Evolutionary conservation across 2,797 vertebrate genomes (phyloP), one percentile per base, ranked within the genome.

Genomic region (Rhynchotus rufescens): DNA sequence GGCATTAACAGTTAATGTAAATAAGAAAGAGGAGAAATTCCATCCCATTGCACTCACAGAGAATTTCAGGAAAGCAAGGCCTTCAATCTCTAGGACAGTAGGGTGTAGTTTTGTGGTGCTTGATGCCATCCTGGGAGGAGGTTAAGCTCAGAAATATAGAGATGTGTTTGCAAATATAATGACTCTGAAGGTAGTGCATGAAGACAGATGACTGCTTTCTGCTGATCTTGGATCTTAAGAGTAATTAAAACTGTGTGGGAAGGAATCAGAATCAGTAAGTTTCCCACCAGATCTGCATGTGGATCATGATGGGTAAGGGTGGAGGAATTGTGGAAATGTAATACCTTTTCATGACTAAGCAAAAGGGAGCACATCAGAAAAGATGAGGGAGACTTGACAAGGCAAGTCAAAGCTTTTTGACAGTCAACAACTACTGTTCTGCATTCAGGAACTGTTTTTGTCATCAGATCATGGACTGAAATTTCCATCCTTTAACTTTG

Each of bases 251-350:
- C 23, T 79, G 0, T 16, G 0, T 65, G 74, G 78, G 36, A 17
- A 68, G 36, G 30, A 40, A 54, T 68, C 30, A 71, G 56, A 64
- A 62, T 42, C 20, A 57, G 4, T 26, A 4, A 19, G 4, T 79
- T 38, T 86, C 34, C 64, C 23, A 20, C 30, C 0, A 0, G 38
- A 32, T 88, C 81, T 72, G 38, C 40, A 30, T 42, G 8, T 82
- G 76, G 65, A 73, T 88, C 65, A 26, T 57, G 49, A 65, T 30
- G 75, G 44, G 77, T 61, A 76, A 79, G 51, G 61, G 38, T 45
- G 68, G 90, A 90, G 45, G 52, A 84, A 20, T 83, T 91, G 42
- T 79, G 74, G 59, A 80, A 91, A 95, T 88, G 92, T 96, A 93
- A 91, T 93, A 82, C 92, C 4, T 93, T 86, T 77, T 51, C 45